Evolutionary conservation across 2,113 vertebrate genomes (phyloP).

Genomic region (Tyto alba): DNA sequence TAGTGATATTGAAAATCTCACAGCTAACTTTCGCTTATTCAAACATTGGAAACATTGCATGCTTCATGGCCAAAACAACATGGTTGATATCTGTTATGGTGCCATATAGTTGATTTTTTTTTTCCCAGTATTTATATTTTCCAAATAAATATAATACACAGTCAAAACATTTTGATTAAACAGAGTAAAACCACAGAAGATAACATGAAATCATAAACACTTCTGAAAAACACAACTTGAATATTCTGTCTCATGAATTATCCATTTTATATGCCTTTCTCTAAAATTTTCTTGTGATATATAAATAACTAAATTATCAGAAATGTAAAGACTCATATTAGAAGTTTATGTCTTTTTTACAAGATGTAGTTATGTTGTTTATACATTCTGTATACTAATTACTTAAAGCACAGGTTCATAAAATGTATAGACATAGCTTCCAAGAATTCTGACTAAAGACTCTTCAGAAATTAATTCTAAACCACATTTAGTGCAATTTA

Average conservation of each 20-base stretch:
- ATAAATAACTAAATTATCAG: background rate
- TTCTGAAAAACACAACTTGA: background rate
- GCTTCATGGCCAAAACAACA: background rate
- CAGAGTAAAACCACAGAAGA: background rate
- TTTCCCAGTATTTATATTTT: background rate
- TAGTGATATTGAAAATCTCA: background rate
- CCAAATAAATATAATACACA: background rate
- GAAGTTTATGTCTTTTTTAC: background rate
- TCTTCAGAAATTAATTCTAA: background rate
- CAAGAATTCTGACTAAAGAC: background rate
- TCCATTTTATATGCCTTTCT: background rate
- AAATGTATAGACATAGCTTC: background rate
- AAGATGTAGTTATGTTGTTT: background rate
- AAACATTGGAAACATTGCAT: background rate
- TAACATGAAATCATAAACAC: background rate
- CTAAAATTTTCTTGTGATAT: background rate
- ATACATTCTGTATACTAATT: background rate
- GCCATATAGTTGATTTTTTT: background rate
- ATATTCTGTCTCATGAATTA: background rate
- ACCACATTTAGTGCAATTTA: background rate
- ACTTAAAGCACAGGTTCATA: background rate
- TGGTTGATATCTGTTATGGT: background rate
- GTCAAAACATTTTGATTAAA: background rate
- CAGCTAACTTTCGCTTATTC: background rate
- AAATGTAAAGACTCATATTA: background rate